Evolutionary conservation across 2,113 vertebrate genomes (phyloP), one percentile per base, ranked within the genome.

Genomic region (Pseudorectes ferrugineus): DNA sequence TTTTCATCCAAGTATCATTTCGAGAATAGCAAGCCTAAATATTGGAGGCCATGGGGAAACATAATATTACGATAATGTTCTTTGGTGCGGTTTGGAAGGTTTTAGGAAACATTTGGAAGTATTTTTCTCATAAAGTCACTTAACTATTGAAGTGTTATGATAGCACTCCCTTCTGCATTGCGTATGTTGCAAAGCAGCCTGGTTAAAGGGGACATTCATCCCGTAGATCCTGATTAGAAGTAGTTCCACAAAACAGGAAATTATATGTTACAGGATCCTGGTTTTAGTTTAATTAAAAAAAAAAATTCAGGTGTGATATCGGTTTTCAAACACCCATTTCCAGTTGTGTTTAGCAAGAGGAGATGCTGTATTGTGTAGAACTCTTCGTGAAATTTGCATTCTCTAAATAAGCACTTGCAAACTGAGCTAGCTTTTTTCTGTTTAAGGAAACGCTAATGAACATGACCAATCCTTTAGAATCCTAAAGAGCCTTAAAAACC

Each of bases 31-130:
- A 96, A 97, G 98, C 98, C 98, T 98, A 98, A 98, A 98, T 98
- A 98, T 98, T 98, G 98, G 98, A 98, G 98, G 98, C 98, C 98
- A 97, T 93, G 95, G 97, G 97, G 98, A 99, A 99, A 99, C 97
- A 98, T 98, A 99, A 99, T 99, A 98, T 99, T 98, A 99, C 97
- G 97, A 98, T 98, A 99, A 98, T 98, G 97, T 98, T 98, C 98
- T 99, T 99, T 99, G 98, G 98, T 99, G 99, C 97, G 98, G 98
- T 99, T 99, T 99, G 98, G 98, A 98, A 98, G 97, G 98, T 97
- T 98, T 98, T 98, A 97, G 97, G 97, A 98, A 99, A 99, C 98
- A 99, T 99, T 99, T 99, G 99, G 98, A 99, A 99, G 98, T 98
- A 97, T 99, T 99, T 99, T 99, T 98, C 98, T 98, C 98, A 98